Evolutionary conservation across 2,888 invertebrate genomes (phyloP), one percentile per base, ranked within the genome.

Genomic region (Escarpia spicata): DNA sequence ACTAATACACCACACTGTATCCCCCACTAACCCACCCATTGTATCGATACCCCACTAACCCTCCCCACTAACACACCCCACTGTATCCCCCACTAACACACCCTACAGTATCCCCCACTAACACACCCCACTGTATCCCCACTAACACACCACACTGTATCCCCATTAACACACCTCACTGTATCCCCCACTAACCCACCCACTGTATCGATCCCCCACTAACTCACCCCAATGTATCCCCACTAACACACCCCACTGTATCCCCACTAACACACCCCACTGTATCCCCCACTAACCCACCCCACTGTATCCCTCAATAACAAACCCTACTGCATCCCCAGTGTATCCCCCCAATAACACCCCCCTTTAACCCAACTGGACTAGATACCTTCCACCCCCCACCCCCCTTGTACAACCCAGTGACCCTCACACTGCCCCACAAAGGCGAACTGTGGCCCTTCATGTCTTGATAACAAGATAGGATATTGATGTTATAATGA

Each of bases 401-500:
- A 0, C 52, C 8, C 52, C 2, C 52, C 52, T 9, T 9, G 0
- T 12, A 12, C 15, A 15, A 52, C 52, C 52, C 52, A 37, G 37
- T 37, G 37, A 37, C 52, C 52, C 10, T 2, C 52, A 52, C 75
- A 75, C 75, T 75, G 75, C 19, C 75, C 75, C 75, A 75, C 75
- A 75, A 75, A 75, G 75, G 75, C 3, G 26, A 75, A 75, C 75
- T 75, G 75, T 75, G 75, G 75, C 75, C 75, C 75, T 6, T 26
- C 75, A 75, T 15, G 26, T 75, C n/a, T 12, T 26, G 75, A 75
- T 75, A 75, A 75, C 75, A 75, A 75, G 75, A 75, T 75, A 75
- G 75, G 75, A 75, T 75, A 75, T 75, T 75, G 75, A 75, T 75
- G 75, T 75, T 26, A 26, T 75, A 75, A 75, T 75, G 75, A 75